Percentiles rank a stretch among this genome's conserved stretches.
Conservation (phyloP, 2,888 invertebrate species). For the Pristionchus entomophagus region DNA sequence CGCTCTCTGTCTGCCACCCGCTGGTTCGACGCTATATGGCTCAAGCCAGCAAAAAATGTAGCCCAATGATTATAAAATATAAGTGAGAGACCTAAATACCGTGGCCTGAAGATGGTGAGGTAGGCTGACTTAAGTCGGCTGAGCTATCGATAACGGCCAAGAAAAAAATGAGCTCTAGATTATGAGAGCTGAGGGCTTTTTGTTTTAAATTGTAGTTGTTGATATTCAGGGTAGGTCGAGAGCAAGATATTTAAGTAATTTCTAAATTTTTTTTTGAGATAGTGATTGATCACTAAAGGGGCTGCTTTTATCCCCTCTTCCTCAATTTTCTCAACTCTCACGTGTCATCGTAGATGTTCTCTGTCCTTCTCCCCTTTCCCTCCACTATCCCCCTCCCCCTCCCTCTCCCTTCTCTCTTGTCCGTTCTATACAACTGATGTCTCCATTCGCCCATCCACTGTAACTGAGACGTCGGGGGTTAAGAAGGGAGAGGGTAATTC, state of each 20-base stretch:
- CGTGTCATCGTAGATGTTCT: background rate
- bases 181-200: constrained; percentile 50
- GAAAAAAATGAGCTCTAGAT: constrained; percentile 49
- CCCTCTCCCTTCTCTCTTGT: background rate
- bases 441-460: constrained; percentile 10
- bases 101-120: constrained; percentile 43
- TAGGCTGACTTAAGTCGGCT: constrained; percentile 27
- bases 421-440: background rate
- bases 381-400: background rate
- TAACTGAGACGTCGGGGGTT: background rate
- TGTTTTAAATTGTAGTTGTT: background rate
- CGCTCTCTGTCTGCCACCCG: background rate
- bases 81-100: constrained; percentile 44
- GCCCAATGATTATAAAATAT: constrained; percentile 47
- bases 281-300: background rate
- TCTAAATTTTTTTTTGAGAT: background rate
- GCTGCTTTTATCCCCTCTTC: background rate
- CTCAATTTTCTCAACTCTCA: background rate
- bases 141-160: constrained; percentile 42
- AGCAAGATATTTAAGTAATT: too few species aligned
- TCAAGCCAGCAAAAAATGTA: too few species aligned
- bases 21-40: constrained; percentile 37
- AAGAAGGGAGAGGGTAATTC: background rate
- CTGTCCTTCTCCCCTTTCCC: constrained; percentile 5
- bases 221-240: background rate